Conservation (phyloP, 2,888 invertebrate genomes). For the Dilophus febrilis region DNA sequence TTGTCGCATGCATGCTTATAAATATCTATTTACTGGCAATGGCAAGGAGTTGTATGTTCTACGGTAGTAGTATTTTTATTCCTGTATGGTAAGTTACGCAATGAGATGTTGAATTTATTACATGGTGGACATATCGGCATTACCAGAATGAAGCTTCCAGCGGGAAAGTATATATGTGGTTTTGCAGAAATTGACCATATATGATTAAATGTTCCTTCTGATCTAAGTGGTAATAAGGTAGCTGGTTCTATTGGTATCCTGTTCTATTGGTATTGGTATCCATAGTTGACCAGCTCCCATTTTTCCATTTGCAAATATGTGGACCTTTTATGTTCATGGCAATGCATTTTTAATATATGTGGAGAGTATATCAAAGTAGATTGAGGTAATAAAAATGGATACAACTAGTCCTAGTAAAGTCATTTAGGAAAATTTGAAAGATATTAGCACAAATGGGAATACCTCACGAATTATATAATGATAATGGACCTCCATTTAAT, state of each 20-base stretch:
- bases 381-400: slow-evolving; percentile 8
- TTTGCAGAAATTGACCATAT: slow-evolving; percentile 10
- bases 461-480: too few species aligned
- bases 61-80: slow-evolving; percentile 4
- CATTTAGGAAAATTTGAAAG: too few species aligned
- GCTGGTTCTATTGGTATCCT: too few species aligned
- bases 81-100: slow-evolving; percentile 3
- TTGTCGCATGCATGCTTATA: too few species aligned
- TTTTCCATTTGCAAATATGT: slow-evolving; percentile 10
- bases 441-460: too few species aligned
- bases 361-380: slow-evolving; percentile 11
- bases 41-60: slow-evolving; percentile 7
- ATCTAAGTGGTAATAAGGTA: not conserved
- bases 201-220: slow-evolving; percentile 4
- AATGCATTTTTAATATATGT: slow-evolving; percentile 4
- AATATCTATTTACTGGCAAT: slow-evolving; percentile 7
- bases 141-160: not conserved
- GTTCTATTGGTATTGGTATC: too few species aligned
- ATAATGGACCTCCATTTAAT: too few species aligned
- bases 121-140: slow-evolving; percentile 4
- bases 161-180: slow-evolving; percentile 10
- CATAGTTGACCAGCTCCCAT: slow-evolving; percentile 6
- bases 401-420: slow-evolving; percentile 1
- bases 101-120: slow-evolving; percentile 2
- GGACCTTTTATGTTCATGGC: not conserved